Conservation (phyloP, 2,888 invertebrate genomes). For the Galerucella nymphaeae region DNA sequence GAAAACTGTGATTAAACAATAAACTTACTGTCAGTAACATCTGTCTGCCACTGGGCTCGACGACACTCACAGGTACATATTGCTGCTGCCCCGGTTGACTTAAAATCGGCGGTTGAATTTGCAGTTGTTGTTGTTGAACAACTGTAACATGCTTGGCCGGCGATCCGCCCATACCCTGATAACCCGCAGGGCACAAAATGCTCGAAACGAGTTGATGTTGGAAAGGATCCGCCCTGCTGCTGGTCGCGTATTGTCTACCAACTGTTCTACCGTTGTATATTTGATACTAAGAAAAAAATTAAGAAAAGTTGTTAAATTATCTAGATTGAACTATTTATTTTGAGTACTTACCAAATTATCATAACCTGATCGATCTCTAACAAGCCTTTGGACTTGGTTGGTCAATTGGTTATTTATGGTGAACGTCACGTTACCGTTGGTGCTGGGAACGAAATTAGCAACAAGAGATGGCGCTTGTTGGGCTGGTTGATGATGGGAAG, state of each 20-base stretch:
- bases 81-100: conserved; percentile 88
- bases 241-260: conserved; percentile 74
- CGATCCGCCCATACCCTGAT: conserved; percentile 78
- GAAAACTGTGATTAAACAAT: background rate
- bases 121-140: conserved; percentile 75
- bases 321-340: background rate
- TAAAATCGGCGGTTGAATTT: conserved; percentile 82
- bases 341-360: conserved; percentile 74
- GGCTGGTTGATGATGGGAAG: conserved; percentile 67
- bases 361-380: conserved; percentile 80
- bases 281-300: conserved; percentile 73
- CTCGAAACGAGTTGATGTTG: conserved; percentile 94
- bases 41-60: conserved; percentile 84
- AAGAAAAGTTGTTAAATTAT: background rate
- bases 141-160: conserved; percentile 79
- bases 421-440: conserved; percentile 87
- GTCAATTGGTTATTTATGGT: conserved; percentile 92
- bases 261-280: conserved; percentile 79
- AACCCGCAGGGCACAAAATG: conserved; percentile 89
- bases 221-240: conserved; percentile 83
- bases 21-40: conserved; percentile 77
- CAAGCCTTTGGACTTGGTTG: conserved; percentile 78
- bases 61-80: conserved; percentile 94
- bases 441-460: conserved; percentile 81
- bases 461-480: conserved; percentile 71